Conservation (phyloP, 2,888 invertebrate species). For the Flexamia atlantica region DNA sequence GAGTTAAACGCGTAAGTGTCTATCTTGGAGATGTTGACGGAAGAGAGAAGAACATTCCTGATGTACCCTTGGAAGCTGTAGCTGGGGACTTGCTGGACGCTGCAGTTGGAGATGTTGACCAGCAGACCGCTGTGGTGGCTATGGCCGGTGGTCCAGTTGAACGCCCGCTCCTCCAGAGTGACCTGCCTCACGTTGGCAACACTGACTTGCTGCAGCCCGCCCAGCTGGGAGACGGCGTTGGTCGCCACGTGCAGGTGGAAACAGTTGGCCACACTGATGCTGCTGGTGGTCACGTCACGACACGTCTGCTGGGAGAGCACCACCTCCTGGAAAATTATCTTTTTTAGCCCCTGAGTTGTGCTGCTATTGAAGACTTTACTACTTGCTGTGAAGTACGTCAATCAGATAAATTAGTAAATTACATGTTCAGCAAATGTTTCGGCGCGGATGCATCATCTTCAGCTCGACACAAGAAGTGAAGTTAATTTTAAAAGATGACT, state of each 20-base stretch:
- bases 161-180: constrained; percentile 79
- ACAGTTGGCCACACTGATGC: constrained; percentile 83
- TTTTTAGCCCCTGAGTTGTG: too few species aligned
- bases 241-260: constrained; percentile 78
- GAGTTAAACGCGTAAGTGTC: constrained; percentile 87
- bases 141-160: constrained; percentile 77
- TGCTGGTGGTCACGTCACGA: constrained; percentile 73
- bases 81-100: constrained; percentile 75
- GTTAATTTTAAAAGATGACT: too few species aligned
- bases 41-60: constrained; percentile 80
- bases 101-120: constrained; percentile 75
- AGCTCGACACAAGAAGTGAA: too few species aligned
- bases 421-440: too few species aligned
- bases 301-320: neutral
- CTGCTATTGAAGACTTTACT: too few species aligned
- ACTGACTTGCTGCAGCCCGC: constrained; percentile 80
- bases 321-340: constrained; percentile 39
- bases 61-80: constrained; percentile 81
- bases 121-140: constrained; percentile 73
- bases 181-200: constrained; percentile 81
- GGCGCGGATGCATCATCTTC: too few species aligned
- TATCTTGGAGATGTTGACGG: constrained; percentile 80
- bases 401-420: too few species aligned
- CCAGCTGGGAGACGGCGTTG: constrained; percentile 79
- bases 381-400: too few species aligned